Percentiles rank a stretch among this genome's conserved stretches.
Conservation (phyloP, 2,113 vertebrate species). For the Anoura caudifer region DNA sequence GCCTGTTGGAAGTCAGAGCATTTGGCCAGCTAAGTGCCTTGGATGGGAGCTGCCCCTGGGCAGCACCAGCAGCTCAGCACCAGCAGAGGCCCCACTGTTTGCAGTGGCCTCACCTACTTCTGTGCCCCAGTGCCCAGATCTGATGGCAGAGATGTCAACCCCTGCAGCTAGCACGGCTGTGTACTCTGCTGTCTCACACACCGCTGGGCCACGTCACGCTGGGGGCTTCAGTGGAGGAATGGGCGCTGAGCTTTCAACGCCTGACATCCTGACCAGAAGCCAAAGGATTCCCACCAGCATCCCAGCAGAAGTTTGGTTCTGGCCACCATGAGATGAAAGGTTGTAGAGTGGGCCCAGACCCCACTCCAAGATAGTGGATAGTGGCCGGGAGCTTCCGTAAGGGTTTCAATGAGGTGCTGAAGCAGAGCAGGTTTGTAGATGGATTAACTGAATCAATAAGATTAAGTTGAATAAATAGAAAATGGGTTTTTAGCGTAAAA, state of each 20-base stretch:
- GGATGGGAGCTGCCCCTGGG: slow-evolving; percentile 73
- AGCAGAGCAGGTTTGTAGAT: slow-evolving; percentile 86
- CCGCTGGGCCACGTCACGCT: slow-evolving; percentile 85
- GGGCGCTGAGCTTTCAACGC: slow-evolving; percentile 79
- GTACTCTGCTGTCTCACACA: slow-evolving; percentile 84
- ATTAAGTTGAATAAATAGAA: slow-evolving; percentile 11
- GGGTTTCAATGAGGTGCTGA: slow-evolving; percentile 88
- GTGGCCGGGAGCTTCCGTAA: slow-evolving; percentile 88
- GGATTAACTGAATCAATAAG: slow-evolving; percentile 67
- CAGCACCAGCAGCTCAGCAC: slow-evolving; percentile 73
- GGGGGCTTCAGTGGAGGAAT: slow-evolving; percentile 83
- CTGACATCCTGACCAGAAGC: slow-evolving; percentile 89
- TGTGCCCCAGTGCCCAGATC: slow-evolving; percentile 81
- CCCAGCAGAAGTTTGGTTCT: slow-evolving; percentile 76
- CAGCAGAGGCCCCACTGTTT: slow-evolving; percentile 78
- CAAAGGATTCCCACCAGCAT: slow-evolving; percentile 66
- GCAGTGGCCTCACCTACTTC: slow-evolving; percentile 78
- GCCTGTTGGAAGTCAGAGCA: neutral
- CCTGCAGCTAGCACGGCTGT: slow-evolving; percentile 85
- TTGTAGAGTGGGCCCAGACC: slow-evolving; percentile 89
- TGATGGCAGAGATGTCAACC: slow-evolving; percentile 87
- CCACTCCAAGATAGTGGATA: too few relatives aligned
- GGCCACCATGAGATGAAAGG: slow-evolving; percentile 89
- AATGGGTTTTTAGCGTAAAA: neutral
- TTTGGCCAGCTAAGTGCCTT: slow-evolving; percentile 62